A percentile compares a stretch with the other conserved stretches of the same genome.
These are phyloP conservation scores for Ectobius pallidus DNA, from an alignment of 2,888 invertebrate species.

Conservation along the genomic window DNA sequence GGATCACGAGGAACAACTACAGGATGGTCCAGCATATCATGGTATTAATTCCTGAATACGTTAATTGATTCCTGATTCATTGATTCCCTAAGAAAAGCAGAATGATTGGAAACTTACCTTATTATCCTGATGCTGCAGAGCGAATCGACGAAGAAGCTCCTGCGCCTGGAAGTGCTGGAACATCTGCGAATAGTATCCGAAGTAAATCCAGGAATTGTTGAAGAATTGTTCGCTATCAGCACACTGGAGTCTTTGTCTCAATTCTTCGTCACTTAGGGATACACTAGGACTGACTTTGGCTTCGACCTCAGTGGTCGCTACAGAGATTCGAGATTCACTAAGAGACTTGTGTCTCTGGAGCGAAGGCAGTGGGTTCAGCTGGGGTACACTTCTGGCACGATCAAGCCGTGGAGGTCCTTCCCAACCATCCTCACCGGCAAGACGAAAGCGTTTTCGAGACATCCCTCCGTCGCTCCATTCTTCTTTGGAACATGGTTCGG, in stretches of 20 bases:
- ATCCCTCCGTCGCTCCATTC: constrained; percentile 13
- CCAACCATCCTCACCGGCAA: constrained; percentile 28
- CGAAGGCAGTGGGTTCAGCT: constrained; percentile 37
- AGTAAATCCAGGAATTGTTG: constrained; percentile 48
- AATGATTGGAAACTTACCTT: constrained; percentile 31
- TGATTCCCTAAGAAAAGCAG: too few species aligned
- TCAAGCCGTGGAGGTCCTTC: constrained; percentile 33
- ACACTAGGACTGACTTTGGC: background rate
- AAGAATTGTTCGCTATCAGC: background rate
- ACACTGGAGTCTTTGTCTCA: background rate
- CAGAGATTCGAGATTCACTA: constrained; percentile 42
- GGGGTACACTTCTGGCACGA: constrained; percentile 42
- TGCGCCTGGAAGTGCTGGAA: constrained; percentile 50
- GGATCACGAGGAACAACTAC: too few species aligned
- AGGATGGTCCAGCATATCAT: too few species aligned
- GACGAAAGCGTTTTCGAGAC: constrained; percentile 36
- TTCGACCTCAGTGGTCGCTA: background rate
- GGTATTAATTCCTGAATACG: too few species aligned
- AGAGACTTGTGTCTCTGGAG: constrained; percentile 41
- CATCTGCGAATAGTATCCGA: constrained; percentile 49
- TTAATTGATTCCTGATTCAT: too few species aligned
- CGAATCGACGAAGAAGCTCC: constrained; percentile 49
- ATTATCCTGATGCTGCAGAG: constrained; percentile 45
- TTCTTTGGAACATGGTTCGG: constrained; percentile 14
- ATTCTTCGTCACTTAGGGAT: background rate